A percentile compares a stretch with the other conserved stretches of the same genome.
Conservation (phyloP, 2,888 invertebrate genomes). For the Lissonota sp. region DNA sequence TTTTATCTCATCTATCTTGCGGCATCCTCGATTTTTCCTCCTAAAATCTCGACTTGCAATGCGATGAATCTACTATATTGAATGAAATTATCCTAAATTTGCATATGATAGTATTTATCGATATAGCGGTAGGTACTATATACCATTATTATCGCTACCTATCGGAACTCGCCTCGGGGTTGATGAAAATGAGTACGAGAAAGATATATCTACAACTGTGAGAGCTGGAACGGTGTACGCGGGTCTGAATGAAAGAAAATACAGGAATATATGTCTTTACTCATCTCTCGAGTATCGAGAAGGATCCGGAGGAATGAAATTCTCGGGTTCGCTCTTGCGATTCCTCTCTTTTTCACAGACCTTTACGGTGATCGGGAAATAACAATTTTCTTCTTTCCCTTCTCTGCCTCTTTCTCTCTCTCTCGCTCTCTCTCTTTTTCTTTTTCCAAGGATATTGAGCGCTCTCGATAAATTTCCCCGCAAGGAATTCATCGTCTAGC, state of each 20-base stretch:
- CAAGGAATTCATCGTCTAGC: slow-evolving; percentile 45
- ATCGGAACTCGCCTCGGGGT: not conserved
- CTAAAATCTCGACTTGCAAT: too few relatives aligned
- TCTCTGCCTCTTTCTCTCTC: not conserved
- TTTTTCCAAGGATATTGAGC: slow-evolving; percentile 27
- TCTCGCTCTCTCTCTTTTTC: not conserved
- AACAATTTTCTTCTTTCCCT: slow-evolving; percentile 20
- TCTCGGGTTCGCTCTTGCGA: slow-evolving; percentile 39
- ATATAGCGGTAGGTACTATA: not conserved
- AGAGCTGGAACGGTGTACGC: not conserved
- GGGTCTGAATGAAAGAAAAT: slow-evolving; percentile 46
- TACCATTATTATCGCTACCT: too few relatives aligned
- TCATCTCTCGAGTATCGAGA: slow-evolving; percentile 9
- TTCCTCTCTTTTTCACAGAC: slow-evolving; percentile 49
- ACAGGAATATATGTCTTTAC: slow-evolving; percentile 29
- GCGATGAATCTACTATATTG: too few relatives aligned
- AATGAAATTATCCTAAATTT: not conserved
- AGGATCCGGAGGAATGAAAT: slow-evolving; percentile 24
- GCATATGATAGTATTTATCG: not conserved
- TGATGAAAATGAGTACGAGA: slow-evolving; percentile 16
- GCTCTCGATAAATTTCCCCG: slow-evolving; percentile 51
- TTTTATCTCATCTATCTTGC: slow-evolving; percentile 9
- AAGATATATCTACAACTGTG: slow-evolving; percentile 2
- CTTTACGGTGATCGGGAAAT: slow-evolving; percentile 26
- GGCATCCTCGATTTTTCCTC: too few relatives aligned